These are phyloP conservation scores for Atopsyche davidsoni DNA, from an alignment of 1,140 invertebrate species.

Conservation along the genomic window DNA sequence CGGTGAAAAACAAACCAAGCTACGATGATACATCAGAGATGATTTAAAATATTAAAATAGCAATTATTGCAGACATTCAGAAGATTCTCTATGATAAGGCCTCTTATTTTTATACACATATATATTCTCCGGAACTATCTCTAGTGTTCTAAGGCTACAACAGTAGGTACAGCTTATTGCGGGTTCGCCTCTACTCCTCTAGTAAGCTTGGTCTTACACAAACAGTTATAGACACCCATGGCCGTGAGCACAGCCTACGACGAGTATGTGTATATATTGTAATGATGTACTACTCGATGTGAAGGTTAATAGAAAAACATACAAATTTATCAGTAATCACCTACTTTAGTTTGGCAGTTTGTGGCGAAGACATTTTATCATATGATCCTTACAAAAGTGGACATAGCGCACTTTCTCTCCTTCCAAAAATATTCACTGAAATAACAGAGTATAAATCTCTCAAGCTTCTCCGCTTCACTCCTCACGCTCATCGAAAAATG, in stretches of 20 bases:
- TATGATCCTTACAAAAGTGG: too few relatives aligned
- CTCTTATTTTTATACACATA: conserved; percentile 31
- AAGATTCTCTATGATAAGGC: conserved; percentile 28
- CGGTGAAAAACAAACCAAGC: too few relatives aligned
- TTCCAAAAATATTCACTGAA: too few relatives aligned
- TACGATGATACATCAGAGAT: too few relatives aligned
- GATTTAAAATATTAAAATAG: conserved; percentile 12
- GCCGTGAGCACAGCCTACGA: not conserved
- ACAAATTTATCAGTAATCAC: not conserved
- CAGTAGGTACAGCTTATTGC: conserved; percentile 29
- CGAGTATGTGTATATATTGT: not conserved
- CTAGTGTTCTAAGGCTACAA: conserved; percentile 27
- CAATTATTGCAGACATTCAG: conserved; percentile 27
- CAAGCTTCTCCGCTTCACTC: too few relatives aligned
- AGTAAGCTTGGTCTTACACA: not conserved
- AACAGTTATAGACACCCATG: not conserved
- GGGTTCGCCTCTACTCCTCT: conserved; percentile 11
- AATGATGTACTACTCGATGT: not conserved
- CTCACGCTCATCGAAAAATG: not conserved
- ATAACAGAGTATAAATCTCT: too few relatives aligned
- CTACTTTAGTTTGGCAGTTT: conserved; percentile 18
- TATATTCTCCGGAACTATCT: conserved; percentile 22
- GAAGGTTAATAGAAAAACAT: not conserved
- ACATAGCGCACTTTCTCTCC: too few relatives aligned
- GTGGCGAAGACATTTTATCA: conserved; percentile 20